Percentiles rank a stretch among this genome's conserved stretches.
phyloP scores from a whole-genome alignment of 2,797 vertebrate genomes.

The Lerista edwardsae region DNA sequence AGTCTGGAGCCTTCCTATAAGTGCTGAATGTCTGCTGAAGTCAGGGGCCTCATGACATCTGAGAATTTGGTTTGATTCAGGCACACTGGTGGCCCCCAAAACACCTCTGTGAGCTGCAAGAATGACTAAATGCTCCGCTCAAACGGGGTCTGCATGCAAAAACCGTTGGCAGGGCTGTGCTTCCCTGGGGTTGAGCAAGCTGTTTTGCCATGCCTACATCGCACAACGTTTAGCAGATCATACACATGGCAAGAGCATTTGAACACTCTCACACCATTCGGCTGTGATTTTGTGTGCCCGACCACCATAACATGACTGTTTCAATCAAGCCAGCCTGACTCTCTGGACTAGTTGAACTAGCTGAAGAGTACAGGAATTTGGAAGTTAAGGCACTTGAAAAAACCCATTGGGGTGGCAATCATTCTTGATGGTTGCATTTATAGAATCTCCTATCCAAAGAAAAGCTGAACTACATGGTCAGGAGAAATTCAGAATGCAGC shows the following conservation, averaged over 20 bases:
- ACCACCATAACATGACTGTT: too few relatives aligned
- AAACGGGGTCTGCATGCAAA: background rate
- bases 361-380: background rate
- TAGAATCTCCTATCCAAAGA: too few relatives aligned
- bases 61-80: background rate
- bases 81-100: background rate
- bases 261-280: too few relatives aligned
- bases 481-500: background rate
- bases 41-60: background rate
- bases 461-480: background rate
- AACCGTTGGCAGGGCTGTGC: background rate
- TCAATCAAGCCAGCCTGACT: too few relatives aligned
- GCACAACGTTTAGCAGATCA: background rate
- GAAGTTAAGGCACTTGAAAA: too few relatives aligned
- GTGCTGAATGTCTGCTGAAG: background rate
- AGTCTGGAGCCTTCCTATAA: background rate
- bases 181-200: too few relatives aligned
- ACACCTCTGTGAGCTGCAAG: background rate
- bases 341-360: too few relatives aligned
- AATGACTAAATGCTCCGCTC: background rate
- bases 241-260: background rate
- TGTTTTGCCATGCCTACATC: background rate
- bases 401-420: background rate
- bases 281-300: too few relatives aligned
- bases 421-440: too few relatives aligned